Evolutionary conservation across 1,140 invertebrate genomes (phyloP).

Genomic region (Meloidogyne chitwoodi): DNA sequence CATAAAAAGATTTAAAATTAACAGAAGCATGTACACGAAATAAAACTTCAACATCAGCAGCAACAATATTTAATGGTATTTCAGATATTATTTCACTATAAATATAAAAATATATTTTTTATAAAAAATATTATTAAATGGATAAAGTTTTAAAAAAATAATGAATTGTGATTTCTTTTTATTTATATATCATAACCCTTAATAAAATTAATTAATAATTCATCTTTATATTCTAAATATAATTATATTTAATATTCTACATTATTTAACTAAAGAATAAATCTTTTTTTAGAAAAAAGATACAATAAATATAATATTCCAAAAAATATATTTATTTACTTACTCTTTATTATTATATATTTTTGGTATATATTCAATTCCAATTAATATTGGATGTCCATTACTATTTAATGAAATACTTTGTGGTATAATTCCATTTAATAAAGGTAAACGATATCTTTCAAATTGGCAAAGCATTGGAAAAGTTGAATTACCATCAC

Average conservation of each 20-base stretch:
- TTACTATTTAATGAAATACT: slow-evolving; percentile 47
- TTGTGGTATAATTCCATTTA: slow-evolving; percentile 53
- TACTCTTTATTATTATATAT: background rate
- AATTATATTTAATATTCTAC: too few relatives aligned
- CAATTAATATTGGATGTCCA: slow-evolving; percentile 54
- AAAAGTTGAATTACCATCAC: slow-evolving; percentile 48
- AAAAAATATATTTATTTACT: background rate
- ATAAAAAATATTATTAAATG: too few relatives aligned
- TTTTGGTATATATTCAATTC: slow-evolving; percentile 36
- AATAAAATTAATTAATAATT: too few relatives aligned
- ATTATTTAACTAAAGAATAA: too few relatives aligned
- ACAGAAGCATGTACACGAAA: slow-evolving; percentile 56
- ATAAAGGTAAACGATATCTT: slow-evolving; percentile 48
- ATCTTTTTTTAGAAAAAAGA: too few relatives aligned
- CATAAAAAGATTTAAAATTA: slow-evolving; percentile 60
- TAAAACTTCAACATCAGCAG: slow-evolving; percentile 50
- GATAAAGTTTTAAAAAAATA: too few relatives aligned
- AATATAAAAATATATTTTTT: too few relatives aligned
- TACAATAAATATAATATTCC: too few relatives aligned
- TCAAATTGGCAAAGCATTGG: slow-evolving; percentile 38
- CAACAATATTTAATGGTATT: slow-evolving; percentile 28
- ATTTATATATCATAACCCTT: too few relatives aligned
- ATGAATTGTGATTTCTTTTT: too few relatives aligned
- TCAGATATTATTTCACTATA: slow-evolving; percentile 24
- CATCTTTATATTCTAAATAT: too few relatives aligned